Base-by-base conservation (phyloP, 2,113 vertebrate species). In the Dipodomys spectabilis region DNA sequence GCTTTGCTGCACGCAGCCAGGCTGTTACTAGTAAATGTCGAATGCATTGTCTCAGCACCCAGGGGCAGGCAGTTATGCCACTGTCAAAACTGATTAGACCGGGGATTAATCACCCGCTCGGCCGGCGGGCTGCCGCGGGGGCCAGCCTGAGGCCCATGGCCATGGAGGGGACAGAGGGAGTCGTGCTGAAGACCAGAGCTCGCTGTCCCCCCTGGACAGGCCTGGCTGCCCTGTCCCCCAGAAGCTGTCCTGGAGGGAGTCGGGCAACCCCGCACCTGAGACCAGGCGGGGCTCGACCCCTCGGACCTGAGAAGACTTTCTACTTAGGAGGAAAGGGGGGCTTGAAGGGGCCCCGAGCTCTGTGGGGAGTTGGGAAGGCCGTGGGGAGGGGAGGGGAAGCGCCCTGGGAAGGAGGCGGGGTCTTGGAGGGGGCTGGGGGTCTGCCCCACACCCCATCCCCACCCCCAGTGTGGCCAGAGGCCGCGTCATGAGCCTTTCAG, bases 71-170 rank as follows among this genome's bases (percentile, higher is more conserved):
- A 86, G 45, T 74, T 60, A 27, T 19, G 6, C 85, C 30, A 75
- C n/a, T 74, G 64, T 45, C 90, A 78, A 71, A 91, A 78, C 81
- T 74, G 85, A 93, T 88, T 32, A 83, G 23, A 92, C 18, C 60
- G 18, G 32, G 64, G 74, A 87, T 94, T 93, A 87, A 91, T 86
- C 60, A 20, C 15, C 2, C n/a, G 35, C 11, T 71, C 44, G 62
- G 23, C 13, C 85, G 87, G 45, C 45, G 30, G 0, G 0, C 7
- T 74, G 82, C n/a, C 20, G 5, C 7, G 67, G 18, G 44, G 39
- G 32, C 62, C n/a, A 12, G 64, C 39, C 57, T 49, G 2, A 9
- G 71, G 69, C 60, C 35, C 35, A 15, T 19, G 20, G 78, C 87
- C 16, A 0, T 30, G n/a, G 25, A 8, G 85, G 1, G 8, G 32